Evolutionary conservation across 2,113 vertebrate genomes (phyloP).

Genomic region (Trematomus loennbergii): DNA sequence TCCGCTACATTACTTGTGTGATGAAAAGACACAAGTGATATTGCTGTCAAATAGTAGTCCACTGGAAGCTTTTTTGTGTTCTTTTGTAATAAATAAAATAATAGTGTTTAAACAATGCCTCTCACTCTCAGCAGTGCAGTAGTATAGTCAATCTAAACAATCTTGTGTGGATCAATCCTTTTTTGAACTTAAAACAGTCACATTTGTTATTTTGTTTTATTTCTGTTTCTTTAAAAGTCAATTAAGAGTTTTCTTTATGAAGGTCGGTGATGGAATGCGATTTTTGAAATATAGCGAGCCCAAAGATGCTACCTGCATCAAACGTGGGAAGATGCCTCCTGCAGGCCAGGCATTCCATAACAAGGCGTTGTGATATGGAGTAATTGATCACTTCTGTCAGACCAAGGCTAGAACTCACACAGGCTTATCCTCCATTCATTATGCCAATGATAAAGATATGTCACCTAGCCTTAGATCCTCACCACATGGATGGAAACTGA

Average conservation of each 20-base stretch:
- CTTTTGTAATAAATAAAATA: too few species aligned
- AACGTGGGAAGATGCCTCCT: conserved; percentile 13
- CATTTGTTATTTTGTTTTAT: conserved; percentile 8
- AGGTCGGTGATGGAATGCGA: not conserved
- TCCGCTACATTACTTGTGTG: conserved; percentile 49
- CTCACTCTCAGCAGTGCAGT: not conserved
- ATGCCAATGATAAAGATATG: conserved; percentile 63
- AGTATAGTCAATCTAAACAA: not conserved
- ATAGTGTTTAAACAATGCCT: not conserved
- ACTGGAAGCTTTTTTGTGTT: not conserved
- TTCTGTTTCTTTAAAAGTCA: conserved; percentile 19
- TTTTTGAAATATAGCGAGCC: conserved; percentile 9
- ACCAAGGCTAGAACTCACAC: conserved; percentile 54
- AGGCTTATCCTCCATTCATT: conserved; percentile 64
- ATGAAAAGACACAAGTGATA: conserved; percentile 35
- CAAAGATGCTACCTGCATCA: conserved; percentile 17
- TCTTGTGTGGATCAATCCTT: not conserved
- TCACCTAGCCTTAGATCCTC: conserved; percentile 39
- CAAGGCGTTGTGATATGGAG: conserved; percentile 45
- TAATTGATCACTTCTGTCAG: conserved; percentile 76
- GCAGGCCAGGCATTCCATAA: conserved; percentile 40
- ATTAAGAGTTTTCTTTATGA: not conserved
- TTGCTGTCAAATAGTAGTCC: conserved; percentile 20
- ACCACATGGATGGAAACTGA: conserved; percentile 48
- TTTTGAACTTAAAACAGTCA: not conserved